Base-by-base conservation (phyloP, 2,888 invertebrate genomes). In the Onchidella celtica region DNA sequence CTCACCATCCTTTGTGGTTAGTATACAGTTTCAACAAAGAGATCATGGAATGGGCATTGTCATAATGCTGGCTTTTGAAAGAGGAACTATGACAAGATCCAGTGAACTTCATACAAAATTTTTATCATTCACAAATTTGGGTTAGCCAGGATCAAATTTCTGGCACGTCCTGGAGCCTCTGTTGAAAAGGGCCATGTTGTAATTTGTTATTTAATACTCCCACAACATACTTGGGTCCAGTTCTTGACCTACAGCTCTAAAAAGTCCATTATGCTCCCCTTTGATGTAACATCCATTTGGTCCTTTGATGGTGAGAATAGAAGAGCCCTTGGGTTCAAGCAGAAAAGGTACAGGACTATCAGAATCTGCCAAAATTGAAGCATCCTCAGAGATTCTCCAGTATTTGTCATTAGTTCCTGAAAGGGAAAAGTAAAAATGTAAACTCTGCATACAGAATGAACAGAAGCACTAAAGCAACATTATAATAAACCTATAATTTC, bases 321-420 rank as follows among this genome's bases (percentile, higher is more conserved):
- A 97, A 40, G 98, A 97, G 93, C 97, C 98, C 88, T 97, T 96
- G 90, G 99, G 95, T 94, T 98, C 98, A 91, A 99, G 95, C 93
- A 96, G 96, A 95, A 98, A 98, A 75, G 97, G 97, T 90, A 96
- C 96, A 27, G 97, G 96, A 29, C 95, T 93, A 36, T 96, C 95
- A 14, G 77, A 57, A 93, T 98, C 98, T 83, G 97, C 97, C 55
- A 96, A 95, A 80, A 98, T 96, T 14, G 87, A 86, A 78, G 96
- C 95, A 93, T 98, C 98, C 89, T 96, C 96, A 92, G 97, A 97
- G 78, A 97, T 96, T 93, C 97, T 96, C 98, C 98, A 98, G 94
- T 97, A 99, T 93, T 97, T 97, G 90, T 97, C 97, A 94, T 97
- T 97, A 93, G 96, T 96, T 87, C 97, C 97, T 97, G 94, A 27